Evolutionary conservation across 2,113 vertebrate species (phyloP).

Genomic region (Nothocercus nigrocapillus): DNA sequence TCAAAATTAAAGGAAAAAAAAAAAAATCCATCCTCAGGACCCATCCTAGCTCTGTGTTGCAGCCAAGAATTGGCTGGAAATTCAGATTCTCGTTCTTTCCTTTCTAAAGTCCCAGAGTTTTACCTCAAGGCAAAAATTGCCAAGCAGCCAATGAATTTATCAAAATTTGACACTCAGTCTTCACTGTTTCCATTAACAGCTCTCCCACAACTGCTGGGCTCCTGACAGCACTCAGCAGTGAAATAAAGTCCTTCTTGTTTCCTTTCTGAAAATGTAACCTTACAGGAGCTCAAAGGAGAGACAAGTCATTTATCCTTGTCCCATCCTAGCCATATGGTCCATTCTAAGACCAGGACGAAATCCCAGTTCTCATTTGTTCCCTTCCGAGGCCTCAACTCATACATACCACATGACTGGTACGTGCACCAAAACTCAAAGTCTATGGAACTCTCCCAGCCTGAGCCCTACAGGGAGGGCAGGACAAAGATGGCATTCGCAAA

Average conservation of each 20-base stretch:
- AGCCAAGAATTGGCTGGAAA: not conserved
- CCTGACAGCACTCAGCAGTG: not conserved
- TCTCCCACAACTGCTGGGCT: not conserved
- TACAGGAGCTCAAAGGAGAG: not conserved
- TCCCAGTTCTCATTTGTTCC: not conserved
- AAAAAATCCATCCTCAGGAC: too few species aligned
- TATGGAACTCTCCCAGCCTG: not conserved
- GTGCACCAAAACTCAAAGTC: not conserved
- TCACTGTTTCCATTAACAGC: not conserved
- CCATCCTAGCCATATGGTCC: not conserved
- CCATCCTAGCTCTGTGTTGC: not conserved
- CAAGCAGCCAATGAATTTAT: not conserved
- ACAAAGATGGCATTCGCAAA: not conserved
- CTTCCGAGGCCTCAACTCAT: not conserved
- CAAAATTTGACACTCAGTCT: not conserved
- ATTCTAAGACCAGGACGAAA: not conserved
- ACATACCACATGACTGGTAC: not conserved
- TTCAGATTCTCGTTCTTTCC: not conserved
- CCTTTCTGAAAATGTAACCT: not conserved
- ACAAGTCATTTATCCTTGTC: not conserved
- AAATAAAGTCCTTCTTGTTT: not conserved
- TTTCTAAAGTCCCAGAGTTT: not conserved
- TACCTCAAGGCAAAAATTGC: not conserved
- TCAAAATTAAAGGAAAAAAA: too few species aligned
- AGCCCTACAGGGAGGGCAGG: not conserved